phyloP scores from a whole-genome alignment of 2,888 invertebrate species.

The Osedax frankpressi region DNA sequence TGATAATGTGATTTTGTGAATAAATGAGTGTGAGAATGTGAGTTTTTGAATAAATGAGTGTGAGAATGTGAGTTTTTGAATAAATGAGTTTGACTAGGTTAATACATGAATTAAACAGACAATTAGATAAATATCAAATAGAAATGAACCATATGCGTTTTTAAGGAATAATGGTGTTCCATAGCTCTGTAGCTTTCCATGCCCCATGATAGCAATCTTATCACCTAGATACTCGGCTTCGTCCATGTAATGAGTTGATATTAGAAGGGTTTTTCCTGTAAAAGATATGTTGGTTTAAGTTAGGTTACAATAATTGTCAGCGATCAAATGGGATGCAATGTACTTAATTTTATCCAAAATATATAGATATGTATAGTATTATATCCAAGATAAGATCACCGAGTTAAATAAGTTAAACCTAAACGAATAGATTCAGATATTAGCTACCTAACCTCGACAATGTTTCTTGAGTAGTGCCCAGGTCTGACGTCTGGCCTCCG shows the following conservation, averaged over 20 bases:
- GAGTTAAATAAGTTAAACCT: no score
- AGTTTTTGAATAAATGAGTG: no score
- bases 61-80: no score
- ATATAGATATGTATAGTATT: neutral
- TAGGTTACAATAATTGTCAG: no score
- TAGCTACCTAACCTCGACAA: conserved; percentile 30
- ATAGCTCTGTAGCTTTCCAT: conserved; percentile 64
- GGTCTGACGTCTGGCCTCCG: conserved; percentile 50
- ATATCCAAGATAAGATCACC: neutral
- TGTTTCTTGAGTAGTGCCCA: conserved; percentile 63
- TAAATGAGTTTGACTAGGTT: no score
- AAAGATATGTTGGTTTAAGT: no score
- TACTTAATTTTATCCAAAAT: neutral
- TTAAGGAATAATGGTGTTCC: conserved; percentile 64
- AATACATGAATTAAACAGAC: no score
- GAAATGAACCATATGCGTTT: conserved; percentile 60
- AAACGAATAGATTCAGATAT: neutral
- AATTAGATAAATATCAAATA: no score
- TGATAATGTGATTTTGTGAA: no score
- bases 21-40: no score
- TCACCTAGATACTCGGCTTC: conserved; percentile 76
- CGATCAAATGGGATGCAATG: neutral
- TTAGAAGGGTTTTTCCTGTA: conserved; percentile 61
- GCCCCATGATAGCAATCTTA: conserved; percentile 72
- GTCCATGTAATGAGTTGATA: conserved; percentile 71